phyloP scores from a whole-genome alignment of 2,888 invertebrate genomes.

The Dichetophora obliterata region DNA sequence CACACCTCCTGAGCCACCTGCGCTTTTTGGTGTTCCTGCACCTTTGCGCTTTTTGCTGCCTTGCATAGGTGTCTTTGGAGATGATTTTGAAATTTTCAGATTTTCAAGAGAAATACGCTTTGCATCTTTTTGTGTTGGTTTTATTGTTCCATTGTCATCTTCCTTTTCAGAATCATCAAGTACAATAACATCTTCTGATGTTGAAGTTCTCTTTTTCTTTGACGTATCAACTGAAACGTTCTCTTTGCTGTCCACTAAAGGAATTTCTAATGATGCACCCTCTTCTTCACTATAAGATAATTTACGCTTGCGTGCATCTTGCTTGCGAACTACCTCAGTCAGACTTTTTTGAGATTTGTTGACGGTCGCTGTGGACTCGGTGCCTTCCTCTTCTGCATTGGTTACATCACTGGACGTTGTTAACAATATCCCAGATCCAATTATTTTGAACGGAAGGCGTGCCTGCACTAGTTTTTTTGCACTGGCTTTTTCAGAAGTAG shows the following conservation, averaged over 20 bases:
- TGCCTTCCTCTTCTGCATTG: background rate
- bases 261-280: background rate
- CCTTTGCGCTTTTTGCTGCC: conserved; percentile 39
- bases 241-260: conserved; percentile 43
- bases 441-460: conserved; percentile 74
- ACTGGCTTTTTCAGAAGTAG: conserved; percentile 50
- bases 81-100: background rate
- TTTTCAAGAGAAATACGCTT: background rate
- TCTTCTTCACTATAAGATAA: conserved; percentile 56
- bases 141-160: background rate
- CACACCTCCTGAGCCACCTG: conserved; percentile 27
- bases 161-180: conserved; percentile 45
- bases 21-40: conserved; percentile 47
- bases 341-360: background rate
- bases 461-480: conserved; percentile 75
- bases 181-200: conserved; percentile 39
- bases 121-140: conserved; percentile 1
- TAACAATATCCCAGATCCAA: conserved; percentile 40
- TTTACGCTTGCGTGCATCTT: conserved; percentile 61
- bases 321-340: background rate
- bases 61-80: conserved; percentile 21
- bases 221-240: conserved; percentile 43
- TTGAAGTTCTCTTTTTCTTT: conserved; percentile 45
- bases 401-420: background rate
- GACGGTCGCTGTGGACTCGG: conserved; percentile 23